Percentiles rank a stretch among this genome's conserved stretches.
These are phyloP conservation scores for Apotomis capreana DNA, from an alignment of 2,888 invertebrate genomes.

Conservation along the genomic window DNA sequence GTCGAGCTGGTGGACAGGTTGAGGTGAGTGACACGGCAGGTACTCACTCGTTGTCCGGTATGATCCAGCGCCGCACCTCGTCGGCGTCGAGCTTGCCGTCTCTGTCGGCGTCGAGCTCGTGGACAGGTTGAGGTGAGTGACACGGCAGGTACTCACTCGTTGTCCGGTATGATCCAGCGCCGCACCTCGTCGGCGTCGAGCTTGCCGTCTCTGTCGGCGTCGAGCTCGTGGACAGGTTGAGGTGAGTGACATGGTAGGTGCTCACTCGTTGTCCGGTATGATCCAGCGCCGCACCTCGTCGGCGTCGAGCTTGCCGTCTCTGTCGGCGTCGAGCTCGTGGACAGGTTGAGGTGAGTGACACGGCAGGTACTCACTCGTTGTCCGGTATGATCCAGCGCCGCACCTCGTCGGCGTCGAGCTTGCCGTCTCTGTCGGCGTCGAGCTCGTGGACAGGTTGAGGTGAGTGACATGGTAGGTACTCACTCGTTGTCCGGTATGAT, in stretches of 20 bases:
- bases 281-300: conserved; percentile 95
- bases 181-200: too few relatives aligned
- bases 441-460: conserved; percentile 82
- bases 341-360: too few relatives aligned
- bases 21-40: too few relatives aligned
- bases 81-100: too few relatives aligned
- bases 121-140: conserved; percentile 45
- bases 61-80: too few relatives aligned
- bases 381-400: conserved; percentile 95
- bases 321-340: conserved; percentile 91
- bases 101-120: conserved; percentile 48
- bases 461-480: conserved; percentile 59
- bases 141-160: too few relatives aligned
- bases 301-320: conserved; percentile 90
- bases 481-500: conserved; percentile 95
- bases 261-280: conserved; percentile 94
- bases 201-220: too few relatives aligned
- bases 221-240: conserved; percentile 54
- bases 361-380: conserved; percentile 87
- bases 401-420: conserved; percentile 90
- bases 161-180: too few relatives aligned
- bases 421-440: conserved; percentile 93
- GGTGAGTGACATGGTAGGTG: conserved; percentile 43
- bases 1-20: conserved; percentile 54
- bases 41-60: too few relatives aligned